Percentiles rank a stretch among this genome's conserved stretches.
These are phyloP conservation scores for Drosophila prostipennis DNA, from an alignment of 2,888 invertebrate genomes.

Conservation along the genomic window DNA sequence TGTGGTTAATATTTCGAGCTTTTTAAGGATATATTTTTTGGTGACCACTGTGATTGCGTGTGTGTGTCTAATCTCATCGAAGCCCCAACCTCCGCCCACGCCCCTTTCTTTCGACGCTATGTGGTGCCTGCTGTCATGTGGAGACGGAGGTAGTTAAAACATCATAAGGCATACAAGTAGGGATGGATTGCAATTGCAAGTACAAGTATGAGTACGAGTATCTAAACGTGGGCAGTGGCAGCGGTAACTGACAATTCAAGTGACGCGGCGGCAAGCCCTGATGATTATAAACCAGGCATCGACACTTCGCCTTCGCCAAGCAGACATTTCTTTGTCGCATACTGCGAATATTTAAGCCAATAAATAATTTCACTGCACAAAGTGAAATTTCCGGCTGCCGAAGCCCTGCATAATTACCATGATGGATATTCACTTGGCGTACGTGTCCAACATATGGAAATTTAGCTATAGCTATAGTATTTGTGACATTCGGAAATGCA, in stretches of 20 bases:
- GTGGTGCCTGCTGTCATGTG: slow-evolving; percentile 4
- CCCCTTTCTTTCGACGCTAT: background rate
- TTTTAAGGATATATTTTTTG: background rate
- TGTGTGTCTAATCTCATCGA: slow-evolving; percentile 66
- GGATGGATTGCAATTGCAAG: slow-evolving; percentile 9
- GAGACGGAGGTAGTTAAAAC: slow-evolving; percentile 30
- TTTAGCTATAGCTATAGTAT: background rate
- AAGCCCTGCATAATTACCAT: slow-evolving; percentile 37
- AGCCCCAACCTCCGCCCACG: slow-evolving; percentile 27
- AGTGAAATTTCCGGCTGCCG: slow-evolving; percentile 41
- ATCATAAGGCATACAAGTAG: slow-evolving; percentile 15
- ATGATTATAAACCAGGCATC: slow-evolving; percentile 36
- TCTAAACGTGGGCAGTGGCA: slow-evolving; percentile 42
- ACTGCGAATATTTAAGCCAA: slow-evolving; percentile 47
- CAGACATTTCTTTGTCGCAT: slow-evolving; percentile 19
- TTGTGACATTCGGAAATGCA: slow-evolving; percentile 46
- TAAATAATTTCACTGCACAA: slow-evolving; percentile 46
- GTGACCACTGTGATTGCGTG: slow-evolving; percentile 34
- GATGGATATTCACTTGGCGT: slow-evolving; percentile 7
- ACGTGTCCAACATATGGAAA: slow-evolving; percentile 37
- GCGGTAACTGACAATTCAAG: slow-evolving; percentile 39
- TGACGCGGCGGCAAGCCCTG: slow-evolving; percentile 37
- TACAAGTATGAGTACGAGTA: slow-evolving; percentile 21
- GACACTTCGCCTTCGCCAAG: slow-evolving; percentile 17
- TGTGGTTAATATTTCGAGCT: too few relatives aligned